Conservation (phyloP, 2,113 vertebrate species). For the Arvicanthis niloticus region DNA sequence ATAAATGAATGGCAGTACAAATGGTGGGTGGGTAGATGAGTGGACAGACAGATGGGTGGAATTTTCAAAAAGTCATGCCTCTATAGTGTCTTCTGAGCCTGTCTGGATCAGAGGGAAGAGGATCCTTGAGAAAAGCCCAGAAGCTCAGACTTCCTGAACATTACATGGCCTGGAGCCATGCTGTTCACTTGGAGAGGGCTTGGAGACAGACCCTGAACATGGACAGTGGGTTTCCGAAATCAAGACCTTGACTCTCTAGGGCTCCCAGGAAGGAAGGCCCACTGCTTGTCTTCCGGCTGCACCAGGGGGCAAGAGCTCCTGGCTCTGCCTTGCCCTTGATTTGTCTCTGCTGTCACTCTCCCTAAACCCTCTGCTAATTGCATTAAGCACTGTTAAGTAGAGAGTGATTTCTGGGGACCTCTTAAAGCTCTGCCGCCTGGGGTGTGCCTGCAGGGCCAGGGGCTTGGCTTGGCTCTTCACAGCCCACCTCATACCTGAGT, state of each 20-base stretch:
- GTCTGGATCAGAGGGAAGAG: not conserved
- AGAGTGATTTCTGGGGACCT: constrained; percentile 71
- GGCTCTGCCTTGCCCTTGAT: not conserved
- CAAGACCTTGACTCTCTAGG: not conserved
- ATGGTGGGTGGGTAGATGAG: not conserved
- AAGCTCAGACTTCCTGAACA: not conserved
- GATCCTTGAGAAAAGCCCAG: not conserved
- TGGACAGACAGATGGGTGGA: not conserved
- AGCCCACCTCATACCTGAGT: constrained; percentile 78
- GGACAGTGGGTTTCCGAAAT: fast-evolving
- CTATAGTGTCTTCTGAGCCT: not conserved
- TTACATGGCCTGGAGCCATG: not conserved
- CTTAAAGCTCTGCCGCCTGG: constrained; percentile 76
- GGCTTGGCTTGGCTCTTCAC: fast-evolving
- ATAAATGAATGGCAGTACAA: not conserved
- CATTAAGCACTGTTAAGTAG: constrained; percentile 75
- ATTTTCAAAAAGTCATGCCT: not conserved
- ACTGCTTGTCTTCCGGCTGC: not conserved
- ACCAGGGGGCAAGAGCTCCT: fast-evolving
- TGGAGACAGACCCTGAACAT: not conserved
- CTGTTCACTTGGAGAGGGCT: not conserved
- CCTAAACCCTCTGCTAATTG: constrained; percentile 78
- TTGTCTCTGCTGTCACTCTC: constrained; percentile 53
- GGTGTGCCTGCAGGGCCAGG: not conserved
- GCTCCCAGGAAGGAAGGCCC: not conserved